A percentile compares a stretch with the other conserved stretches of the same genome.
Conservation (phyloP, 2,888 invertebrate genomes). For the Amphiduros pacificus region DNA sequence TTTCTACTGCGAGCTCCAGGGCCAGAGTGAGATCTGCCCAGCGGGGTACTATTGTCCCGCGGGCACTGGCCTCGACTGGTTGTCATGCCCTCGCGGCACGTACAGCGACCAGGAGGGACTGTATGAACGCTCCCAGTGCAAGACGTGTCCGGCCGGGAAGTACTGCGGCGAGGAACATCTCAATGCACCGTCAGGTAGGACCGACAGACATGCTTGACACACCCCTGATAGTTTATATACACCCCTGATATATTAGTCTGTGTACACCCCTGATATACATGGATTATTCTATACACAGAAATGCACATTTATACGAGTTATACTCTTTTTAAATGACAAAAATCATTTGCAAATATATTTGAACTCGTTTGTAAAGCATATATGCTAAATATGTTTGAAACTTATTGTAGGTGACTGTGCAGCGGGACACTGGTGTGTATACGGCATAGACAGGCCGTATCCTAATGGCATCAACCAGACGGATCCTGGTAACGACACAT, state of each 20-base stretch:
- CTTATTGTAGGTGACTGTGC: conserved; percentile 44
- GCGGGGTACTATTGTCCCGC: conserved; percentile 53
- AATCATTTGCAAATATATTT: too few relatives aligned
- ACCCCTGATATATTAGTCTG: too few relatives aligned
- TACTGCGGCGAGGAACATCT: conserved; percentile 52
- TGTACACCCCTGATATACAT: too few relatives aligned
- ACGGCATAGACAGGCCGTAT: conserved; percentile 45
- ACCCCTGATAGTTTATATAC: too few relatives aligned
- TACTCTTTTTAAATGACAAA: too few relatives aligned
- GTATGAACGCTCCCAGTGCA: conserved; percentile 46
- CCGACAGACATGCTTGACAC: too few relatives aligned
- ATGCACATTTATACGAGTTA: too few relatives aligned
- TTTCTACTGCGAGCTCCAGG: conserved; percentile 46
- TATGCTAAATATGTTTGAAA: too few relatives aligned
- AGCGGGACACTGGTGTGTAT: conserved; percentile 50
- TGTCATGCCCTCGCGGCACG: conserved; percentile 52
- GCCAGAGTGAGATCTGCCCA: conserved; percentile 46
- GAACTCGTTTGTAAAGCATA: too few relatives aligned
- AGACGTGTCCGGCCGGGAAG: conserved; percentile 48
- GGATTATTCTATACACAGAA: too few relatives aligned
- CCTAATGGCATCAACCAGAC: conserved; percentile 45
- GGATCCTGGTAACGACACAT: conserved; percentile 36
- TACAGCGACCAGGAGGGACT: conserved; percentile 49
- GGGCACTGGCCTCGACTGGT: conserved; percentile 52
- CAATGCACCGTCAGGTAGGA: conserved; percentile 41